Base-by-base conservation (phyloP, 2,113 vertebrate genomes). In the Aix galericulata region DNA sequence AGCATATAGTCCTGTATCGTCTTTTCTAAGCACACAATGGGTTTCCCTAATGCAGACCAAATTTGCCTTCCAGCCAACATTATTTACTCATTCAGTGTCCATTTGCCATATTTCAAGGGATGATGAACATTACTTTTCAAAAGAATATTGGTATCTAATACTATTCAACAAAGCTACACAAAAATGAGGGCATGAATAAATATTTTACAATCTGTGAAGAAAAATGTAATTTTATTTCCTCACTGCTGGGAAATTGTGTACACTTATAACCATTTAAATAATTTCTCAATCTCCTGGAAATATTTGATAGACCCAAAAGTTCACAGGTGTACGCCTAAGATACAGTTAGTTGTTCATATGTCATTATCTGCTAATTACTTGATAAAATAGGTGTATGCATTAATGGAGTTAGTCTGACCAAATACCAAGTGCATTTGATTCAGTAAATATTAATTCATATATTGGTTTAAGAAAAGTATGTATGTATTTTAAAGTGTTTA, bases 351-450 rank as follows among this genome's bases (percentile, higher is more conserved):
- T 87, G 29, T 64, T 95, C 15, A 12, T 78, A 20, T 90, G 15
- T 86, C 55, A 44, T 53, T 94, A 58, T 85, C 59, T 92, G 38
- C 21, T 85, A 89, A 88, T 82, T 76, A 82, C n/a, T 91, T 74
- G 7, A 71, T 50, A 82, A 80, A 85, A 82, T 58, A 78, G 6
- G 5, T 60, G 5, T 60, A 60, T 26, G 68, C 2, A 27, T 42
- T 91, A 76, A 44, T 83, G 68, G 83, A 56, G 21, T 31, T 62
- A 93, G 55, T 20, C 17, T 75, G 40, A 80, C 64, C 69, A 81
- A 79, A 27, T 31, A 63, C 9, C 5, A 82, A 56, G 21, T 0
- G 1, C 18, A 58, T 84, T 93, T 78, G 23, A 52, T 79, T 78
- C 11, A 72, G 66, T 50, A 84, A 89, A 84, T 56, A 74, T 26